Evolutionary conservation across 2,113 vertebrate species (phyloP).

Genomic region (Gymnocephalus cernua): DNA sequence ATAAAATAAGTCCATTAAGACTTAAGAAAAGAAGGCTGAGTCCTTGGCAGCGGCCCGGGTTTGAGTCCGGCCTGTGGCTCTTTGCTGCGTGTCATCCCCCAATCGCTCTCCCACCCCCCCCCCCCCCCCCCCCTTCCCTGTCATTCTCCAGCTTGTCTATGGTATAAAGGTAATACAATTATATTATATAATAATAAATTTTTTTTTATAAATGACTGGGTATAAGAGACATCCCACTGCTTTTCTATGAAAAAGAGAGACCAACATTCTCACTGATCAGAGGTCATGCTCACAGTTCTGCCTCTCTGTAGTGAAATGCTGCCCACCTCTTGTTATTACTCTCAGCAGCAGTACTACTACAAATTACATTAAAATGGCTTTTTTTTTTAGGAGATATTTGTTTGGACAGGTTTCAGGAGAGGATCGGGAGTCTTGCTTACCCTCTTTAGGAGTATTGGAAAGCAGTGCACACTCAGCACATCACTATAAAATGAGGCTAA

Average conservation of each 20-base stretch:
- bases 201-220: no score
- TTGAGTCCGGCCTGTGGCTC: no score
- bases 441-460: not conserved
- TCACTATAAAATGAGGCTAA: constrained; percentile 16
- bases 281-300: not conserved
- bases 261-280: not conserved
- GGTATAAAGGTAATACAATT: no score
- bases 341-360: not conserved
- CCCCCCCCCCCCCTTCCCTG: no score
- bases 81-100: no score
- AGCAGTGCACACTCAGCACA: not conserved
- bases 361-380: not conserved
- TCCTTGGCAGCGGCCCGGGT: no score
- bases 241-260: not conserved
- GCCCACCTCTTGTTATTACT: not conserved
- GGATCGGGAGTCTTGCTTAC: not conserved
- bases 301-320: constrained; percentile 1
- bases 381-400: not conserved
- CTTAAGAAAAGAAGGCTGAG: no score
- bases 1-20: not conserved
- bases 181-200: no score
- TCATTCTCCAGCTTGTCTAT: no score
- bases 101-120: no score
- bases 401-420: not conserved
- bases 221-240: not conserved